Percentiles rank a stretch among this genome's conserved stretches.
These are phyloP conservation scores for Schizotus pectinicornis DNA, from an alignment of 2,888 invertebrate species.

Conservation along the genomic window DNA sequence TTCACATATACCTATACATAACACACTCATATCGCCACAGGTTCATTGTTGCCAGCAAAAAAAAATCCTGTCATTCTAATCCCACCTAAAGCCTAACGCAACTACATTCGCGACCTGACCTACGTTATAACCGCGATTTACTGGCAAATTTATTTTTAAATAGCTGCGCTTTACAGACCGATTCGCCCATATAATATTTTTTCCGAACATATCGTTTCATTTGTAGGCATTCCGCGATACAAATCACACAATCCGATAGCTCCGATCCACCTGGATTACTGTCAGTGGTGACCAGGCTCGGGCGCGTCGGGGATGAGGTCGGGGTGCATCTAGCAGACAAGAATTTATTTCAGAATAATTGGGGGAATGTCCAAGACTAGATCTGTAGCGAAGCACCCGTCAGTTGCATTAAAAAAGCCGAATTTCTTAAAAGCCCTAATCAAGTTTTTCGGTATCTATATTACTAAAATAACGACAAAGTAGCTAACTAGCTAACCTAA, in stretches of 20 bases:
- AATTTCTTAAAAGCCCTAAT: no score
- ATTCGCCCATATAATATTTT: conserved; percentile 22
- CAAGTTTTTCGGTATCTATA: no score
- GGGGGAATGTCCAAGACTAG: not conserved
- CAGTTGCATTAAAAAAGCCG: no score
- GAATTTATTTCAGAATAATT: not conserved
- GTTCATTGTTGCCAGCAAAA: no score
- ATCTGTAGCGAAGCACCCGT: no score
- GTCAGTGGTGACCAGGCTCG: conserved; percentile 40
- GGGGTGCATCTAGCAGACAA: not conserved
- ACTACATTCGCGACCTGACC: conserved; percentile 35
- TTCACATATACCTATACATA: no score
- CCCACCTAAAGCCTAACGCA: conserved; percentile 26
- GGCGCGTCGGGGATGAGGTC: conserved; percentile 22
- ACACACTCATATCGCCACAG: no score
- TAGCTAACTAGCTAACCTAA: no score
- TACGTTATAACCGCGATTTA: conserved; percentile 38
- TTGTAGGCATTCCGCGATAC: conserved; percentile 52
- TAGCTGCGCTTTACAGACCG: conserved; percentile 27
- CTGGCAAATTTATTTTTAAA: conserved; percentile 42
- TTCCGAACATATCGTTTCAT: conserved; percentile 39
- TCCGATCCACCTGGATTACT: conserved; percentile 54
- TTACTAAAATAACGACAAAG: no score
- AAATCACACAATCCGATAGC: conserved; percentile 55
- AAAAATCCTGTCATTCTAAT: conserved; percentile 23